A percentile compares a stretch with the other conserved stretches of the same genome.
Conservation (phyloP, 2,797 vertebrate genomes). For the Taenioides sp. region DNA sequence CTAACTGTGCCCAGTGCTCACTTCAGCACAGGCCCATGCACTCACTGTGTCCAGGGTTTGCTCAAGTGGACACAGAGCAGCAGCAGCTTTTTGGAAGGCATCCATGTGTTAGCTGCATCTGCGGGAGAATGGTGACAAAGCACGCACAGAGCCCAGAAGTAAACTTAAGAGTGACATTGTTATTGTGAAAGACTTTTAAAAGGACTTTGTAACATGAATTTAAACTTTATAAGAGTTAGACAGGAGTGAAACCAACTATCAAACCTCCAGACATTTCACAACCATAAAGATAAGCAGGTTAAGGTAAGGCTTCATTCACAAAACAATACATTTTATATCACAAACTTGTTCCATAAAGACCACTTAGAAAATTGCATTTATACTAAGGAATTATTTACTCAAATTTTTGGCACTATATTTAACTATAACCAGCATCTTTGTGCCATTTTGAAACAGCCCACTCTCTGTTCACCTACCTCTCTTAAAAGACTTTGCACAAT, state of each 20-base stretch:
- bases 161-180: neutral
- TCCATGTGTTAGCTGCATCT: slow-evolving; percentile 27
- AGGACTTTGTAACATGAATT: neutral
- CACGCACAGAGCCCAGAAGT: neutral
- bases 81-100: slow-evolving; percentile 26
- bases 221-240: neutral
- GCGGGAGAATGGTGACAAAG: slow-evolving; percentile 19
- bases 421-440: neutral
- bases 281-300: too few species aligned
- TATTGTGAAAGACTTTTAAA: neutral
- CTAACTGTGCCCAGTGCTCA: slow-evolving; percentile 48
- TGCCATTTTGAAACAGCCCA: neutral
- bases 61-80: slow-evolving; percentile 3
- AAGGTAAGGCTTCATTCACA: too few species aligned
- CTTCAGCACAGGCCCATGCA: slow-evolving; percentile 32
- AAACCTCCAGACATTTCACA: neutral
- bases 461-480: neutral
- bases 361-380: neutral
- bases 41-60: slow-evolving; percentile 18
- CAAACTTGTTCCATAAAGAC: neutral
- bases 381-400: neutral
- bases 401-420: neutral
- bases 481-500: slow-evolving; percentile 2
- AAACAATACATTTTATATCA: neutral
- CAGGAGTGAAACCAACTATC: neutral